These are phyloP conservation scores for Electrona antarctica DNA, from an alignment of 2,113 vertebrate genomes.

Conservation along the genomic window DNA sequence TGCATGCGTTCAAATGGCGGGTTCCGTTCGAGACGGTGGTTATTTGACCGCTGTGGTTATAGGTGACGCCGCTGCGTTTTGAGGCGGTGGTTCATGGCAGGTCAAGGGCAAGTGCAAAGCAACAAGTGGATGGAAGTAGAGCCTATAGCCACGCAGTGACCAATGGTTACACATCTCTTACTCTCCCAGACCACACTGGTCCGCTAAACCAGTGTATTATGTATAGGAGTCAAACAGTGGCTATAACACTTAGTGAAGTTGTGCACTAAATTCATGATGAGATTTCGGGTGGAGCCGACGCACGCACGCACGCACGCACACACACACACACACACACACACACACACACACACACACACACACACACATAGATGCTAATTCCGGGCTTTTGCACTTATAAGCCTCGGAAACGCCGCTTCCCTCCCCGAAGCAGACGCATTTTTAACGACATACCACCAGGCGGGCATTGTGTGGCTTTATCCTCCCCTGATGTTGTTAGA, in stretches of 20 bases:
- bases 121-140: not conserved
- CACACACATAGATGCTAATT: too few species aligned
- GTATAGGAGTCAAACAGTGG: not conserved
- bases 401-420: not conserved
- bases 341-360: too few species aligned
- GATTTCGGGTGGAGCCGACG: conserved; percentile 1
- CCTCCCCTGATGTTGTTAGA: conserved; percentile 23
- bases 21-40: too few species aligned
- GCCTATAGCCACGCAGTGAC: not conserved
- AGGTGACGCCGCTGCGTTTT: not conserved
- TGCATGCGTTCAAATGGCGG: too few species aligned
- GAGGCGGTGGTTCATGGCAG: not conserved
- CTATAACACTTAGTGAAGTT: not conserved
- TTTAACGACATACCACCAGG: conserved; percentile 48
- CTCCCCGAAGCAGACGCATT: conserved; percentile 30
- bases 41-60: too few species aligned
- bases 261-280: not conserved
- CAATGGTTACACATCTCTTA: not conserved
- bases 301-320: too few species aligned
- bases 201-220: too few species aligned
- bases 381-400: too few species aligned
- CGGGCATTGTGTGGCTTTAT: conserved; percentile 24
- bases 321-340: too few species aligned
- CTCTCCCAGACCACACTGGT: too few species aligned
- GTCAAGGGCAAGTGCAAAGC: conserved; percentile 4